Percentiles rank a stretch among this genome's conserved stretches.
Evolutionary conservation across 2,888 invertebrate species (phyloP).

Genomic region (Copidosoma aretas): DNA sequence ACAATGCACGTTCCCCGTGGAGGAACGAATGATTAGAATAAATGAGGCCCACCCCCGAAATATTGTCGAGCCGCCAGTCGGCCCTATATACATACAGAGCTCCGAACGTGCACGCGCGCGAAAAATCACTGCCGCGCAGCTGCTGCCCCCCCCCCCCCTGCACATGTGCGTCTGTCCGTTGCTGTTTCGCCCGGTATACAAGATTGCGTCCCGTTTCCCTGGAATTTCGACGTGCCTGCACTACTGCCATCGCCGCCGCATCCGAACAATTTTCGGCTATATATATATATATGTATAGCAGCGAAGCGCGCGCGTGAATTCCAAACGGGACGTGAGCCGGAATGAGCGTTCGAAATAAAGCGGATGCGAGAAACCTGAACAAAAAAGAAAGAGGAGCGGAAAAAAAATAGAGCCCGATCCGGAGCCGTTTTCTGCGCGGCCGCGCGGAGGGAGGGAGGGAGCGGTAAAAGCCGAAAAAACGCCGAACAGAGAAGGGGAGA

Average conservation of each 20-base stretch:
- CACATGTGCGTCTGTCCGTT: too few species aligned
- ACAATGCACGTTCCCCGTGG: too few species aligned
- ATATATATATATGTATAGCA: too few species aligned
- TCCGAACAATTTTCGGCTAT: too few species aligned
- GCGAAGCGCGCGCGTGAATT: constrained; percentile 6
- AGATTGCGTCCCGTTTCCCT: too few species aligned
- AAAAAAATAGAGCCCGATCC: not conserved
- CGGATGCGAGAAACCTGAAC: not conserved
- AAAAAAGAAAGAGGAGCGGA: not conserved
- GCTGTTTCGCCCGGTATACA: too few species aligned
- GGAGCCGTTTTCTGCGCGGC: not conserved
- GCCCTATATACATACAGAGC: too few species aligned
- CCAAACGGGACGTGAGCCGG: constrained; percentile 21
- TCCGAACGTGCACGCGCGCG: not conserved
- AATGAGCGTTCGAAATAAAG: constrained; percentile 22
- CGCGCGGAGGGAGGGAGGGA: not conserved
- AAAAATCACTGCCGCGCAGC: constrained; percentile 6
- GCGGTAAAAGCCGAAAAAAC: not conserved
- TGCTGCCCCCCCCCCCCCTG: too few species aligned
- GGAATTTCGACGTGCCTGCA: not conserved
- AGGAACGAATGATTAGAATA: too few species aligned
- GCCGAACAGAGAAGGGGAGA: not conserved
- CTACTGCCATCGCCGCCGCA: too few species aligned
- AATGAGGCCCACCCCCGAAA: too few species aligned
- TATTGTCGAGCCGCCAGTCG: too few species aligned